These are phyloP conservation scores for Phataginus tricuspis DNA, from an alignment of 2,797 vertebrate genomes.

Conservation along the genomic window DNA sequence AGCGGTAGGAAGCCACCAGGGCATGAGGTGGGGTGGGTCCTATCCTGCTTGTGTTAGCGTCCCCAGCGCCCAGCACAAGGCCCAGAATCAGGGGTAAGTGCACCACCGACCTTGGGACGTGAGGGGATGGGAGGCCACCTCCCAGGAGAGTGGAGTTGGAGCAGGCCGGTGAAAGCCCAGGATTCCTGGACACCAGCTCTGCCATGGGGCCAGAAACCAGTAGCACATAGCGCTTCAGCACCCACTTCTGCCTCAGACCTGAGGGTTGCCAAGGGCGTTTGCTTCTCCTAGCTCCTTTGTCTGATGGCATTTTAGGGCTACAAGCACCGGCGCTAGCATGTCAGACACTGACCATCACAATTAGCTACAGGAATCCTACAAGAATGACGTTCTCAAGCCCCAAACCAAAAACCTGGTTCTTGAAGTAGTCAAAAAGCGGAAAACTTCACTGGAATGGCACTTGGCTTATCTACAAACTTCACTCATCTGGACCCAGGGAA, in stretches of 20 bases:
- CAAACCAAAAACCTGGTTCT: not conserved
- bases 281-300: not conserved
- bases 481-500: not conserved
- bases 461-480: not conserved
- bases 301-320: not conserved
- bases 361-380: not conserved
- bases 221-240: rapidly evolving
- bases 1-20: not conserved
- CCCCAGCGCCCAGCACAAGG: not conserved
- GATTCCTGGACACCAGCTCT: not conserved
- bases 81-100: not conserved
- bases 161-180: rapidly evolving
- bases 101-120: rapidly evolving
- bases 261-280: not conserved
- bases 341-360: not conserved
- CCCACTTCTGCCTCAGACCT: not conserved
- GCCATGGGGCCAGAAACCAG: not conserved
- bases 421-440: not conserved
- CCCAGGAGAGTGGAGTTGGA: not conserved
- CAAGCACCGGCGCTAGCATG: not conserved
- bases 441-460: no score
- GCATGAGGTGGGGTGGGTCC: not conserved
- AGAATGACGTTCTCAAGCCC: not conserved
- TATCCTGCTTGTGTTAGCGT: not conserved
- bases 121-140: not conserved